Base-by-base conservation (phyloP, 1,140 invertebrate species). In the Drosophila athabasca region DNA sequence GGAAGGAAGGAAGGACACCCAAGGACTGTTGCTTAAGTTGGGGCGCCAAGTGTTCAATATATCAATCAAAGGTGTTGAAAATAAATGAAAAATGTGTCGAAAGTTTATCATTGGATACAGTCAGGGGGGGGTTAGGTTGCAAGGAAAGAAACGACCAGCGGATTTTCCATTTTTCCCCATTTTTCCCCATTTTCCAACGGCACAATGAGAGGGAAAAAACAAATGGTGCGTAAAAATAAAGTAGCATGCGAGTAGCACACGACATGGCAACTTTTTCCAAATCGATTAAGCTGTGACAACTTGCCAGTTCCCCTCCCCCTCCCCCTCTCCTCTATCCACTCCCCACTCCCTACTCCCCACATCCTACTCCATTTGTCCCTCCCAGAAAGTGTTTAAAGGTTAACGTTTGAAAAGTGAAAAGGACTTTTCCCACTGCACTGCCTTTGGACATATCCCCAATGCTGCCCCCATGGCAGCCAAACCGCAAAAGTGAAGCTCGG, bases 71-170 rank as follows among this genome's bases (percentile, higher is more conserved):
- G 82, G 82, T 87, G 82, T 78, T 87, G 82, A 87, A 87, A 87
- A 87, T 87, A 87, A 87, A 87, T 87, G 82, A 87, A 87, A 87
- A 87, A 87, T 87, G 82, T 87, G 82, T 87, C 82, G 82, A 87
- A 87, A 87, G 82, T 87, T 87, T 87, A 87, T 87, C 82, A 87
- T 78, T 87, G 66, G 74, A 46, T 59, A 43, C 43, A 44, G 46
- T 17, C 35, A 5, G 31, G 9, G 3, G 3, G 9, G 9, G 31
- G 9, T n/a, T n/a, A 11, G 0, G 24, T 3, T 0, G 24, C 4
- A 26, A 11, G 11, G 65, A 54, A 55, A 15, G 39, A 24, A 53
- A 15, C 58, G 43, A 57, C 50, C 64, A 64, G 60, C 73, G 73
- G 82, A 81, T 81, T 78, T 77, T 81, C 66, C 60, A 62, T 77